A percentile compares a stretch with the other conserved stretches of the same genome.
phyloP scores from a whole-genome alignment of 2,113 vertebrate species.

The Lota lota region DNA sequence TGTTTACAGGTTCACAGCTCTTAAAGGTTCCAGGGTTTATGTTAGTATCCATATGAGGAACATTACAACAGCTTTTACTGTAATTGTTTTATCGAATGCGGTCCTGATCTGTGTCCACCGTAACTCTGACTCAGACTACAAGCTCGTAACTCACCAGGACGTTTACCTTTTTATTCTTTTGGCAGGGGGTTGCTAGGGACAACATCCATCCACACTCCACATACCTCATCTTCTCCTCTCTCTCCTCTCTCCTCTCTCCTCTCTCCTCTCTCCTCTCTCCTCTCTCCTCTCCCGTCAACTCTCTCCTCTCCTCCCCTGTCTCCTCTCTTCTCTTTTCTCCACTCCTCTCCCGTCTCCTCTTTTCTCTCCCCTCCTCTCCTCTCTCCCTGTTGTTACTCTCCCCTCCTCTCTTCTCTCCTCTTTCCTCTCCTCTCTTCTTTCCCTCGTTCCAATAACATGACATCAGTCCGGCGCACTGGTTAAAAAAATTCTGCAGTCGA shows the following conservation, averaged over 20 bases:
- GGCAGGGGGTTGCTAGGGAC: conserved; percentile 21
- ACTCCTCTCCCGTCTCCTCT: too few relatives aligned
- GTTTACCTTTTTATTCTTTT: conserved; percentile 42
- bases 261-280: too few relatives aligned
- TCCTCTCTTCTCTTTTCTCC: too few relatives aligned
- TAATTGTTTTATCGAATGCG: conserved; percentile 73
- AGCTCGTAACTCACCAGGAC: conserved; percentile 64
- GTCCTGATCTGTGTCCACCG: conserved; percentile 67
- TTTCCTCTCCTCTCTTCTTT: not conserved
- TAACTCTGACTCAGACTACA: conserved; percentile 64
- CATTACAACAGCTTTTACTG: conserved; percentile 74
- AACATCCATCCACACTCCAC: conserved; percentile 48
- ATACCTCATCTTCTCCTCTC: not conserved
- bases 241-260: too few relatives aligned
- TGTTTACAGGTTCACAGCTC: too few relatives aligned
- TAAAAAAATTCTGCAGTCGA: conserved; percentile 60
- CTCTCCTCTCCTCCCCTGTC: conserved; percentile 41
- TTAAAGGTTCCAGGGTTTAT: too few relatives aligned
- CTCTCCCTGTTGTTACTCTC: too few relatives aligned
- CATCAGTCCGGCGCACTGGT: conserved; percentile 51
- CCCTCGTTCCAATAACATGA: conserved; percentile 59
- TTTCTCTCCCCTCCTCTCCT: too few relatives aligned
- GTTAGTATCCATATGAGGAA: conserved; percentile 47
- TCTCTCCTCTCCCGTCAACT: conserved; percentile 3
- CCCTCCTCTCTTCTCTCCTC: too few relatives aligned